These are phyloP conservation scores for Lissocephala sabroskyi DNA, from an alignment of 2,888 invertebrate species.

Conservation along the genomic window DNA sequence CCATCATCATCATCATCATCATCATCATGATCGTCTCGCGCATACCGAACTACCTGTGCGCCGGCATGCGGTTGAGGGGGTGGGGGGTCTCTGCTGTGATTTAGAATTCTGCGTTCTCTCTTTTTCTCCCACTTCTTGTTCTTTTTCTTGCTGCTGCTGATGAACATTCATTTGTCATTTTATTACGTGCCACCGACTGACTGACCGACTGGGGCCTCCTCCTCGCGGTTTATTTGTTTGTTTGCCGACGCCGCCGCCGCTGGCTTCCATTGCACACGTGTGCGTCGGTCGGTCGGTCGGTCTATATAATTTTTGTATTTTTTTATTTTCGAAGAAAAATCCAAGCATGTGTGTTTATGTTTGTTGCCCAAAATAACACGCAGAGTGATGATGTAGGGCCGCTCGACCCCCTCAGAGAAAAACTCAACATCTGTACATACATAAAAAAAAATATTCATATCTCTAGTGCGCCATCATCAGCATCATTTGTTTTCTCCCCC, in stretches of 20 bases:
- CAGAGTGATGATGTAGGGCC: conserved; percentile 16
- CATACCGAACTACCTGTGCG: conserved; percentile 60
- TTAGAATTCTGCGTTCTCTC: conserved; percentile 15
- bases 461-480: conserved; percentile 21
- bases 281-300: conserved; percentile 32
- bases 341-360: conserved; percentile 56
- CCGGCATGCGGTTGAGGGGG: too few species aligned
- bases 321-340: conserved; percentile 42
- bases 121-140: conserved; percentile 35
- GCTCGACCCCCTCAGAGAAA: conserved; percentile 64
- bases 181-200: conserved; percentile 56
- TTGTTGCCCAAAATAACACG: conserved; percentile 48
- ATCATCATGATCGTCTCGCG: conserved; percentile 46
- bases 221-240: conserved; percentile 56
- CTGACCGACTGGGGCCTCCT: conserved; percentile 23
- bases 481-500: conserved; percentile 6
- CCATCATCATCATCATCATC: too few species aligned
- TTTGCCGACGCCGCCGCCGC: too few species aligned
- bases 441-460: conserved; percentile 7
- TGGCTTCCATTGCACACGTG: conserved; percentile 35
- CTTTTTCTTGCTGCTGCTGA: conserved; percentile 27
- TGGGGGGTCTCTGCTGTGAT: conserved; percentile 6
- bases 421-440: conserved; percentile 3
- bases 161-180: conserved; percentile 63
- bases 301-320: conserved; percentile 2